These are phyloP conservation scores for Drosophila lowei DNA, from an alignment of 1,140 invertebrate species.

Conservation along the genomic window DNA sequence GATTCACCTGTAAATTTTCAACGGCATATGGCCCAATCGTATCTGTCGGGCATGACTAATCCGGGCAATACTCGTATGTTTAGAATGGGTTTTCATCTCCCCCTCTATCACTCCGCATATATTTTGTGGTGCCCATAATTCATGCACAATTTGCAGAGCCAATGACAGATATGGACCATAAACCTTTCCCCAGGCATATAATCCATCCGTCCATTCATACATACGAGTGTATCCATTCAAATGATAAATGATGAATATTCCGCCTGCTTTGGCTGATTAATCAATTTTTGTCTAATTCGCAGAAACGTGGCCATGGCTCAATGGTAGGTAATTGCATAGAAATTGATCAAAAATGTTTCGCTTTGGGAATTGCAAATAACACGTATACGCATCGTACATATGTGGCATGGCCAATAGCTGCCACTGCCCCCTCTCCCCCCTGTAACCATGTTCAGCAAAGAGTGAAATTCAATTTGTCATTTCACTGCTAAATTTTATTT, in stretches of 20 bases:
- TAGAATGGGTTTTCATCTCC: constrained; percentile 3
- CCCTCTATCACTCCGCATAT: neutral
- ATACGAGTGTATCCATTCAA: constrained; percentile 13
- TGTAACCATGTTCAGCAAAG: constrained; percentile 7
- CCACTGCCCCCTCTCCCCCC: neutral
- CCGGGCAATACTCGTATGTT: constrained; percentile 5
- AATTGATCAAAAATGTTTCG: constrained; percentile 39
- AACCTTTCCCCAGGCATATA: constrained; percentile 16
- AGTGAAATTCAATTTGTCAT: constrained; percentile 71
- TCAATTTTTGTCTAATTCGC: constrained; percentile 52
- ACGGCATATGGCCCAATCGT: too few relatives aligned
- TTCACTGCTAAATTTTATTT: neutral
- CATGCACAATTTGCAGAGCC: constrained; percentile 27
- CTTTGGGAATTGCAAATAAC: constrained; percentile 45
- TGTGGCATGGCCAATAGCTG: neutral
- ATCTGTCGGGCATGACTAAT: constrained; percentile 19
- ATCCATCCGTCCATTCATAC: constrained; percentile 28
- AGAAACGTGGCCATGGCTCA: neutral
- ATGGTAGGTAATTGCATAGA: constrained; percentile 30
- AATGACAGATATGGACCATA: constrained; percentile 25
- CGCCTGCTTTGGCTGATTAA: constrained; percentile 53
- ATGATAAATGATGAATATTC: neutral
- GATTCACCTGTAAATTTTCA: constrained; percentile 25
- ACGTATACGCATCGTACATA: constrained; percentile 60
- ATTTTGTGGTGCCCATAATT: neutral